A percentile compares a stretch with the other conserved stretches of the same genome.
Conservation (phyloP, 2,888 invertebrate species). For the Cephus pulcher region DNA sequence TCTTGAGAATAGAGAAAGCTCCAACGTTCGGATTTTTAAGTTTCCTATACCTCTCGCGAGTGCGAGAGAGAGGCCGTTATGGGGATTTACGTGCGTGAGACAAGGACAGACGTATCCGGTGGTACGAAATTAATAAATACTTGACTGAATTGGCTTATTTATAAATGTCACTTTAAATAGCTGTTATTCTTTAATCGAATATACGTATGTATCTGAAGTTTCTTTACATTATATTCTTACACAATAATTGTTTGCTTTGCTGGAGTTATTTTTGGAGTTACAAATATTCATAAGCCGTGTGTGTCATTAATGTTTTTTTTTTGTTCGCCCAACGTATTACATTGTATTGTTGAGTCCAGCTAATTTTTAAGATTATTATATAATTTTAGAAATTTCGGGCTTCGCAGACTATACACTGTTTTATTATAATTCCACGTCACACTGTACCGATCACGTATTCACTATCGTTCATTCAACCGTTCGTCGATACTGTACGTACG, state of each 20-base stretch:
- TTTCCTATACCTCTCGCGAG: not conserved
- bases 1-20: not conserved
- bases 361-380: too few species aligned
- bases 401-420: not conserved
- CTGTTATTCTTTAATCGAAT: not conserved
- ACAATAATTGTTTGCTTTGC: not conserved
- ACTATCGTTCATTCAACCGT: not conserved
- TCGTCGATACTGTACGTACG: not conserved
- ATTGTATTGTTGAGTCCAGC: too few species aligned
- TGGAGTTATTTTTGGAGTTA: not conserved
- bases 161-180: not conserved
- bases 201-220: not conserved
- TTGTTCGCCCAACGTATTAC: too few species aligned
- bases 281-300: too few species aligned
- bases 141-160: not conserved
- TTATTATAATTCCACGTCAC: not conserved
- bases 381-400: not conserved
- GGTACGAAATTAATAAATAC: not conserved
- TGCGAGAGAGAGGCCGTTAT: not conserved
- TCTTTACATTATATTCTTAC: not conserved
- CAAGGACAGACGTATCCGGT: not conserved
- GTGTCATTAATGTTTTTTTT: too few species aligned
- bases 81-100: not conserved
- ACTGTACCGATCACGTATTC: not conserved
- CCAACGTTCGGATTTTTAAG: not conserved